Evolutionary conservation across 2,888 invertebrate species (phyloP).

Genomic region (Argyra leucocephala): DNA sequence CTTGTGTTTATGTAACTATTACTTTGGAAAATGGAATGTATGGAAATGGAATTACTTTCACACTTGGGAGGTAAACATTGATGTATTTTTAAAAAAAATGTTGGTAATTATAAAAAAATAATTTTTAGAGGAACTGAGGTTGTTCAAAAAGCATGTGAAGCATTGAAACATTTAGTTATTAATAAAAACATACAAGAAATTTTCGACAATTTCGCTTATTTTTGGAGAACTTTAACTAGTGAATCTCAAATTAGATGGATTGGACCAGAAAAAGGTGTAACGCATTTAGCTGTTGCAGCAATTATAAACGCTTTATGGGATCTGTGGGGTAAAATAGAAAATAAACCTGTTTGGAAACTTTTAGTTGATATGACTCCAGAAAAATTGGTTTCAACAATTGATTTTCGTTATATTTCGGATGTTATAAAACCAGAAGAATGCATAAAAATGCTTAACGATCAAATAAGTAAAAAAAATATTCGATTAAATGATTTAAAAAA

Average conservation of each 20-base stretch:
- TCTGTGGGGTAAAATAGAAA: conserved; percentile 73
- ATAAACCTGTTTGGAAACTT: conserved; percentile 80
- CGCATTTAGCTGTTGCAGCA: conserved; percentile 78
- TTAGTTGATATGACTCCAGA: conserved; percentile 76
- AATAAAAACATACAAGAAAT: conserved; percentile 61
- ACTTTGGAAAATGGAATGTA: conserved; percentile 53
- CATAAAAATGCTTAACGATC: conserved; percentile 54
- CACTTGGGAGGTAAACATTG: conserved; percentile 43
- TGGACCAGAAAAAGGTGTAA: conserved; percentile 85
- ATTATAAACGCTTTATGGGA: conserved; percentile 89
- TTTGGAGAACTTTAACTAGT: conserved; percentile 74
- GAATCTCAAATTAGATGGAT: conserved; percentile 89
- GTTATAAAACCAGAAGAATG: conserved; percentile 76
- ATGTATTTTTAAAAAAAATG: too few relatives aligned
- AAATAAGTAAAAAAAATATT: conserved; percentile 49
- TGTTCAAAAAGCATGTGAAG: conserved; percentile 64
- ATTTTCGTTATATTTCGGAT: conserved; percentile 77
- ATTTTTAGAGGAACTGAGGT: conserved; percentile 68
- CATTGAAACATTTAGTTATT: conserved; percentile 60
- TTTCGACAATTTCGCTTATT: conserved; percentile 63
- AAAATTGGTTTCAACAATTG: conserved; percentile 66
- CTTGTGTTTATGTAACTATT: conserved; percentile 81
- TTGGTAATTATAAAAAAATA: not conserved
- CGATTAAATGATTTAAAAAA: conserved; percentile 54
- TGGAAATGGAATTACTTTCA: conserved; percentile 80